These are phyloP conservation scores for Schizaphis graminum DNA, from an alignment of 2,888 invertebrate genomes.

Conservation along the genomic window DNA sequence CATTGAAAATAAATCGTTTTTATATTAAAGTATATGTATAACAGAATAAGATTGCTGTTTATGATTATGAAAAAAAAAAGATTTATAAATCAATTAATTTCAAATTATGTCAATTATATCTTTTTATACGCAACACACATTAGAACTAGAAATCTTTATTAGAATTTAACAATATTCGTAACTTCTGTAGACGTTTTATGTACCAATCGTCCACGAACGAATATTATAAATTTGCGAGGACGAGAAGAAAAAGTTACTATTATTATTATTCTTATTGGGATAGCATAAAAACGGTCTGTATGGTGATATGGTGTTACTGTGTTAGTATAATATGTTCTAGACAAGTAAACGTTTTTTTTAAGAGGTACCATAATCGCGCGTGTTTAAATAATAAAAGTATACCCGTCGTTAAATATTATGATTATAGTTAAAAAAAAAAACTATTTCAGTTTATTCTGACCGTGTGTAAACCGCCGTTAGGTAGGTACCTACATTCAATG, in stretches of 20 bases:
- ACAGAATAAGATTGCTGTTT: background rate
- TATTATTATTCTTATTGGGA: background rate
- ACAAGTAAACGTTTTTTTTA: background rate
- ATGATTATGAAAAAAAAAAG: background rate
- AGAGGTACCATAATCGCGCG: background rate
- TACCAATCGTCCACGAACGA: background rate
- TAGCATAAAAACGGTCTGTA: conserved; percentile 8
- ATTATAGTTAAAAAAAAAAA: background rate
- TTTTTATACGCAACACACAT: background rate
- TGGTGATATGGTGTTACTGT: background rate
- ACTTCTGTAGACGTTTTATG: background rate
- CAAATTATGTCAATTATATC: background rate
- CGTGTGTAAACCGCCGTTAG: background rate
- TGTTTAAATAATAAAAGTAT: conserved; percentile 23
- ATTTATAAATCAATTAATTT: background rate
- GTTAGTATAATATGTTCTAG: background rate
- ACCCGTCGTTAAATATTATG: background rate
- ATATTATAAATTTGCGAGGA: background rate
- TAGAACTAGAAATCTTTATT: background rate
- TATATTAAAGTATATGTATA: background rate
- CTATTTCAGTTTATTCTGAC: background rate
- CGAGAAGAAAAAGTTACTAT: background rate
- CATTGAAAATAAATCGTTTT: conserved; percentile 2
- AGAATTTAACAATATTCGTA: background rate
- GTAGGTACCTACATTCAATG: background rate